phyloP scores from a whole-genome alignment of 2,113 vertebrate species.

The Tricholaema leucomelas region DNA sequence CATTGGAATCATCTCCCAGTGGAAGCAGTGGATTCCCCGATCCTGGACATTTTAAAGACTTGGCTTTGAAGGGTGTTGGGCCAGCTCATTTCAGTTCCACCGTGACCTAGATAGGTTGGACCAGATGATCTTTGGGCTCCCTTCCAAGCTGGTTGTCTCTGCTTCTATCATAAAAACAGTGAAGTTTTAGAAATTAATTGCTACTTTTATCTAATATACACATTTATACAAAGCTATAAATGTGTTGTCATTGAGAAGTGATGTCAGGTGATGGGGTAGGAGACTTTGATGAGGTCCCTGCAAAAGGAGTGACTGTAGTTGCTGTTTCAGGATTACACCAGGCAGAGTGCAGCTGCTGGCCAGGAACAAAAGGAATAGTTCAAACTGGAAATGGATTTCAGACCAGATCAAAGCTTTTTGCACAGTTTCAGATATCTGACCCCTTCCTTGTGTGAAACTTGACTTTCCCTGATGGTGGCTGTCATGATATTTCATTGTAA shows the following conservation, averaged over 20 bases:
- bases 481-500: not conserved
- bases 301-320: not conserved
- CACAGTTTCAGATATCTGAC: not conserved
- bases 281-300: not conserved
- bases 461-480: not conserved
- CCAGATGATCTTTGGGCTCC: too few relatives aligned
- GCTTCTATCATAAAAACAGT: not conserved
- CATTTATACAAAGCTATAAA: too few relatives aligned
- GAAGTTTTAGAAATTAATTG: not conserved
- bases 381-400: not conserved
- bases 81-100: too few relatives aligned
- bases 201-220: not conserved
- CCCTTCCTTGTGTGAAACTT: not conserved
- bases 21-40: too few relatives aligned
- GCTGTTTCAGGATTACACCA: not conserved
- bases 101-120: too few relatives aligned
- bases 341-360: not conserved
- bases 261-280: not conserved
- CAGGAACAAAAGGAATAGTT: not conserved
- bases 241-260: accelerated
- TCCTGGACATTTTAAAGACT: too few relatives aligned
- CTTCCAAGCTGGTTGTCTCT: too few relatives aligned
- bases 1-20: too few relatives aligned
- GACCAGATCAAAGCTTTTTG: not conserved
- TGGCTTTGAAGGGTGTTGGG: too few relatives aligned